Base-by-base conservation (phyloP, 2,797 vertebrate genomes). In the Lithobates pipiens region DNA sequence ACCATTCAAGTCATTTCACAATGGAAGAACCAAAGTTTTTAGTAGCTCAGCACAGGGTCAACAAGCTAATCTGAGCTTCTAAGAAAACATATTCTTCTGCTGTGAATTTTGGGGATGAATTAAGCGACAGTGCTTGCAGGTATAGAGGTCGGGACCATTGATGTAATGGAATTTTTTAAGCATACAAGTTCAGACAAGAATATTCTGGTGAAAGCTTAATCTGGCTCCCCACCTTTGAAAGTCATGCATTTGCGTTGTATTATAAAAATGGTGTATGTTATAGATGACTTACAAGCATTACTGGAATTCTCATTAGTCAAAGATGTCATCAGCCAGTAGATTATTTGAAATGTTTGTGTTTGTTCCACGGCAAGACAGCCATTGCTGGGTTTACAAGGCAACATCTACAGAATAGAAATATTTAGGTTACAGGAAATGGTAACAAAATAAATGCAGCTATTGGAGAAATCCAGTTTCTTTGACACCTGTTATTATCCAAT, bases 251-350 rank as follows among this genome's bases (percentile, higher is more conserved):
- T 61, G 18, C 21, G n/a, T 23, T 61, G 21, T 61, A 23, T 23
- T 7, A 61, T 7, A 2, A 61, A 61, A 61, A 23, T 23, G 9
- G 6, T 23, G 18, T 61, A 18, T 54, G 50, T 13, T 9, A 23
- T 29, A 36, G 21, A 4, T 73, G 16, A 84, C 86, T 87, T 84
- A 87, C 86, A 87, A 34, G 70, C 9, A 80, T 32, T 87, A 32
- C n/a, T 87, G 65, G 32, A 23, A 23, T 44, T 54, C 46, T n/a
- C 25, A 21, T 68, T 80, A 21, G n/a, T 76, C 70, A 87, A 63
- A 57, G 86, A 80, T 23, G 39, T 69, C 29, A 86, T 36, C 57
- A 86, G 32, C 76, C 76, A 83, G 32, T 70, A 76, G 44, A 74
- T 76, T 63, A 34, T 83, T 27, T 83, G 42, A 23, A 63, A 63